Percentiles rank a stretch among this genome's conserved stretches.
Conservation (phyloP, 2,113 vertebrate species). For the Muntiacus muntjak region DNA sequence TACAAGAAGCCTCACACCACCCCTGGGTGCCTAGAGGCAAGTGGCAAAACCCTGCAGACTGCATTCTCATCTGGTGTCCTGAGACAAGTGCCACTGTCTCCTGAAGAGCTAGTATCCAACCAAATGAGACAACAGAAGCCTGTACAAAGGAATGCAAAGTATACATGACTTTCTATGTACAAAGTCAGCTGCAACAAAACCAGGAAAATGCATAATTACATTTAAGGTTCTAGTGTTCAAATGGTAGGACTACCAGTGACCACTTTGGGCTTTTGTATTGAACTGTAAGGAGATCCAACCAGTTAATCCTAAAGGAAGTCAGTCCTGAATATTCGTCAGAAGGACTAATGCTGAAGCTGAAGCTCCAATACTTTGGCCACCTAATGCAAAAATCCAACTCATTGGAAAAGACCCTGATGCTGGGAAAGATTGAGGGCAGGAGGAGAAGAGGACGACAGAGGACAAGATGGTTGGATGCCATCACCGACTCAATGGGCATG, state of each 20-base stretch:
- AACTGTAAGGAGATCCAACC: not conserved
- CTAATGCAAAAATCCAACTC: not conserved
- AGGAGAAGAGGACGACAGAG: not conserved
- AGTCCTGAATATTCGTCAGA: not conserved
- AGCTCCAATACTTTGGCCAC: not conserved
- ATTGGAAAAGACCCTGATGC: not conserved
- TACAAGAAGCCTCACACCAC: not conserved
- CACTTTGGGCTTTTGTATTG: rapidly evolving
- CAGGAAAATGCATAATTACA: rapidly evolving
- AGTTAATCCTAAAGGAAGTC: not conserved
- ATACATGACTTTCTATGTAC: not conserved
- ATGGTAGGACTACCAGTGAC: rapidly evolving
- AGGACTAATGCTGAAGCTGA: not conserved
- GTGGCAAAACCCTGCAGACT: not conserved
- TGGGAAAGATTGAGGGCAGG: not conserved
- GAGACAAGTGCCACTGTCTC: not conserved
- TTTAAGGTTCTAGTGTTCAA: rapidly evolving
- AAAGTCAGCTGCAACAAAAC: not conserved
- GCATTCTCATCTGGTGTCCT: not conserved
- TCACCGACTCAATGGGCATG: not conserved
- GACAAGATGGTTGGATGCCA: not conserved
- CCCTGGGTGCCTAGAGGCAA: not conserved
- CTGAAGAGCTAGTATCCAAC: not conserved
- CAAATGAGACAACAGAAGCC: not conserved
- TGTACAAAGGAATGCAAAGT: not conserved